Evolutionary conservation across 2,797 vertebrate genomes (phyloP).

Genomic region (Ciconia nigra): DNA sequence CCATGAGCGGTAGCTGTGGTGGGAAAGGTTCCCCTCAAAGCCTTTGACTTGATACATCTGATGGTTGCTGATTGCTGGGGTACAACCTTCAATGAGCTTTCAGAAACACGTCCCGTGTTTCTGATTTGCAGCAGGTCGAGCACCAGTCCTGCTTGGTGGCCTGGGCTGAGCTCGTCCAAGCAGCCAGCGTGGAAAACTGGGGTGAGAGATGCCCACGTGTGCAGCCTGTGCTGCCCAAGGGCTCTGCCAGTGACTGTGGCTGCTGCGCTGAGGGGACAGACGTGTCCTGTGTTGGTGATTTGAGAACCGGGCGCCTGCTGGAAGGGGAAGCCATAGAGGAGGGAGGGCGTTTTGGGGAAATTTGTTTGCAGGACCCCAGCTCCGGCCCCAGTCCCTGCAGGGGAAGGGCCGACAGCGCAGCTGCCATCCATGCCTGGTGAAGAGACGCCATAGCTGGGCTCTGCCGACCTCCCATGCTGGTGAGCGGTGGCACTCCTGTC

Average conservation of each 20-base stretch:
- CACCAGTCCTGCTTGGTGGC: rapidly evolving
- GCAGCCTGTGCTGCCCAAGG: neutral
- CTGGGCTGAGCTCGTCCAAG: neutral
- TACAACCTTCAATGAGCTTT: neutral
- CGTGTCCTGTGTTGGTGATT: rapidly evolving
- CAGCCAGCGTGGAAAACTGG: rapidly evolving
- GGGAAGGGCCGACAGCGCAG: neutral
- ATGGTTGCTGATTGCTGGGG: neutral
- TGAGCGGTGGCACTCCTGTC: neutral
- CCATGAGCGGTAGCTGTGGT: neutral
- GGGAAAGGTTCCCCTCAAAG: neutral
- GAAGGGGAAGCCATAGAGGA: neutral
- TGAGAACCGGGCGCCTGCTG: neutral
- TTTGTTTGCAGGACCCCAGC: neutral
- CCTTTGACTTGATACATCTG: rapidly evolving
- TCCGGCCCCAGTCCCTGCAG: rapidly evolving
- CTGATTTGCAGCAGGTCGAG: neutral
- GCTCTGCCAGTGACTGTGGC: neutral
- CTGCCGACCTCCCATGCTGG: neutral
- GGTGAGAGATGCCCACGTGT: neutral
- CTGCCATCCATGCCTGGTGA: rapidly evolving
- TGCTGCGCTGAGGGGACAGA: neutral
- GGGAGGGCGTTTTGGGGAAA: neutral
- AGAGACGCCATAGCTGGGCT: rapidly evolving
- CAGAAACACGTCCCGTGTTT: neutral